Evolutionary conservation across 53 echinoderm and acorn worm genomes (phyloP).

Genomic region (Apostichopus leukothele): DNA sequence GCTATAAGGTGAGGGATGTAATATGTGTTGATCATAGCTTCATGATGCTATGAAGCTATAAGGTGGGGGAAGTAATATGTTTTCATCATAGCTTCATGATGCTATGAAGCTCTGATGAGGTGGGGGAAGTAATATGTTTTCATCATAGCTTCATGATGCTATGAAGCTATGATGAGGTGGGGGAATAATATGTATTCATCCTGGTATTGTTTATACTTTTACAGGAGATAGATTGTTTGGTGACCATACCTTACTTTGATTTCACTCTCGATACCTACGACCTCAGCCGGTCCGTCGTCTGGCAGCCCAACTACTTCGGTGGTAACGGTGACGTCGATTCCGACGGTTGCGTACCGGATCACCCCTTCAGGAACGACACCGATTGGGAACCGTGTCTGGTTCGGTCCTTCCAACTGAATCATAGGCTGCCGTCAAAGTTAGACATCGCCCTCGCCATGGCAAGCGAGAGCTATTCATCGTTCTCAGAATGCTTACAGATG

Average conservation of each 20-base stretch:
- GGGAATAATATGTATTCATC: not conserved
- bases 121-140: too few species aligned
- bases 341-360: constrained; percentile 78
- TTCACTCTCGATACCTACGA: constrained; percentile 90
- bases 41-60: too few species aligned
- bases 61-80: too few species aligned
- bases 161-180: too few species aligned
- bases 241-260: constrained; percentile 92
- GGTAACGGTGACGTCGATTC: constrained; percentile 75
- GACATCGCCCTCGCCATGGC: constrained; percentile 87
- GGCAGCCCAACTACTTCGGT: constrained; percentile 98
- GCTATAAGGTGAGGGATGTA: too few species aligned
- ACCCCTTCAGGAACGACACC: constrained; percentile 75
- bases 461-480: constrained; percentile 60
- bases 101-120: constrained; percentile 24
- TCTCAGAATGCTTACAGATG: constrained; percentile 80
- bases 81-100: constrained; percentile 94
- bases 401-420: constrained; percentile 62
- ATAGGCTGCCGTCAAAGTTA: constrained; percentile 80
- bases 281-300: constrained; percentile 71
- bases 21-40: too few species aligned
- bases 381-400: constrained; percentile 85
- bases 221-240: constrained; percentile 93
- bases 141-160: too few species aligned
- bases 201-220: not conserved